Evolutionary conservation across 2,888 invertebrate genomes (phyloP), one percentile per base, ranked within the genome.

Genomic region (Danaus chrysippus): DNA sequence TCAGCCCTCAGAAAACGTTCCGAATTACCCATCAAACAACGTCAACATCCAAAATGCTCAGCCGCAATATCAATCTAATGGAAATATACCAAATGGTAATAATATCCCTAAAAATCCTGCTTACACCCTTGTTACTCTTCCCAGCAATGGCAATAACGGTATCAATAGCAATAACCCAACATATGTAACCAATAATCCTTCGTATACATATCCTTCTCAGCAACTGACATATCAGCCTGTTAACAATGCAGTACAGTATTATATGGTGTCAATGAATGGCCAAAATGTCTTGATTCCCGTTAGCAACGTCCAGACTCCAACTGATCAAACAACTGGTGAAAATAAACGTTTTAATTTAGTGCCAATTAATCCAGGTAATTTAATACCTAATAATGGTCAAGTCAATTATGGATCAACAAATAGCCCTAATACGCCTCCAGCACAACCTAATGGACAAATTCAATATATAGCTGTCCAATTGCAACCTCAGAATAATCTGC

Each of bases 231-330:
- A 63, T 44, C 56, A 56, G 43, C 44, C 43, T 19, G 17, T 42
- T 17, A 59, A 54, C 23, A 46, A 54, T 15, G 43, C 19, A 3
- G 59, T 49, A 53, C 41, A 62, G 6, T 64, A 67, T 46, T 61
- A 67, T 49, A 53, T 58, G 43, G 57, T 61, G 42, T 64, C 64
- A 19, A 64, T 56, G 41, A 64, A 67, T 63, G 67, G 67, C 10
- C 67, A 67, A 49, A 64, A 49, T 52, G 58, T 58, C 17, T 56
- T 67, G 46, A 56, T 67, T 53, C 67, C 67, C n/a, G 58, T 52
- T 23, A 56, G 54, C 34, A 62, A 19, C 42, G 42, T 41, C 13
- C 59, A 52, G 41, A 57, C 13, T 17, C 19, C 12, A n/a, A 42
- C 19, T 42, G 17, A 46, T n/a, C 56, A 42, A 15, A 49, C 41